Percentiles rank a stretch among this genome's conserved stretches.
Evolutionary conservation across 2,797 vertebrate genomes (phyloP).

Genomic region (Kryptolebias ocellatus): DNA sequence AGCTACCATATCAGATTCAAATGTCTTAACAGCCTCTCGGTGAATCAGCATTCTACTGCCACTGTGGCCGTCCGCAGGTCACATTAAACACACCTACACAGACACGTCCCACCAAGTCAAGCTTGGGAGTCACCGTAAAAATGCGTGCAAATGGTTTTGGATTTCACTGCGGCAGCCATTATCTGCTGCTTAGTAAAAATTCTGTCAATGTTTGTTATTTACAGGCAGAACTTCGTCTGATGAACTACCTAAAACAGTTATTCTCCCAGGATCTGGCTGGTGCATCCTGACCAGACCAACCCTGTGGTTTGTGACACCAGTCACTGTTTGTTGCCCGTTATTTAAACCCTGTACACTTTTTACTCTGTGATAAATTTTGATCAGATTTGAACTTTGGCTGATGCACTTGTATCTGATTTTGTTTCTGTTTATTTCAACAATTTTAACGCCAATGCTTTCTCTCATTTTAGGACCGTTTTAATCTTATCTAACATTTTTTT

Average conservation of each 20-base stretch:
- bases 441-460: too few species aligned
- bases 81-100: constrained; percentile 22
- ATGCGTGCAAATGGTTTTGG: constrained; percentile 15
- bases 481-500: too few species aligned
- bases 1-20: constrained; percentile 61
- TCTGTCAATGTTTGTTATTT: constrained; percentile 26
- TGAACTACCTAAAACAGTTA: too few species aligned
- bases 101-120: constrained; percentile 7
- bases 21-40: constrained; percentile 63
- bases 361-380: too few species aligned
- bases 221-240: background rate
- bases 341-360: too few species aligned
- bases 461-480: too few species aligned
- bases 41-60: constrained; percentile 60
- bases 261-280: background rate
- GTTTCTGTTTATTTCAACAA: too few species aligned
- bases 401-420: too few species aligned
- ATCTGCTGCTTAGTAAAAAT: constrained; percentile 16
- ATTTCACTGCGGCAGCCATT: constrained; percentile 3
- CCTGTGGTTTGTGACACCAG: too few species aligned
- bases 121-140: background rate
- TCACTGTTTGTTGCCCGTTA: too few species aligned
- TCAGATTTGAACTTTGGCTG: too few species aligned
- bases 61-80: constrained; percentile 41
- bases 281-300: background rate